Percentiles rank a stretch among this genome's conserved stretches.
Conservation (phyloP, 2,797 vertebrate genomes). For the Pseudochromis fuscus region DNA sequence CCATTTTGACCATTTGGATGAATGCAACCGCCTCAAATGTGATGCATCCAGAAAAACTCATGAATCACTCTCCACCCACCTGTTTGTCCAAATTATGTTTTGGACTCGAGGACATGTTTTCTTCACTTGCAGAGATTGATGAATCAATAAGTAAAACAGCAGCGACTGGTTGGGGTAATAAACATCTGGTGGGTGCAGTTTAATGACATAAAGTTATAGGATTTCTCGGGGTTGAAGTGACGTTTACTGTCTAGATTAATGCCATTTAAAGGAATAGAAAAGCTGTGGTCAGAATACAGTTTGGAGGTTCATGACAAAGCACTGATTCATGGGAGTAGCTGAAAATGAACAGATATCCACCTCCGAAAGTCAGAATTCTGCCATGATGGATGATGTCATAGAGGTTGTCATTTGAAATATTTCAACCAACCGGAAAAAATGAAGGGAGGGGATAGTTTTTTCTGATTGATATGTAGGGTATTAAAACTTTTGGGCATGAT, state of each 20-base stretch:
- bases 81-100: conserved; percentile 33
- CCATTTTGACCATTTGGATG: conserved; percentile 30
- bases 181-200: conserved; percentile 7
- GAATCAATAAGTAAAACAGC: background rate
- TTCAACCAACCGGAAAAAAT: too few species aligned
- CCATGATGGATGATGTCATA: too few species aligned
- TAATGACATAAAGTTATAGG: conserved; percentile 11
- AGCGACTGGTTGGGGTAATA: background rate
- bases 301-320: too few species aligned
- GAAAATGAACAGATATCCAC: too few species aligned
- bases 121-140: conserved; percentile 6
- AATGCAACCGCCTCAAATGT: background rate
- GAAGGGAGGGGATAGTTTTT: too few species aligned
- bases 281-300: too few species aligned
- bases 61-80: conserved; percentile 11
- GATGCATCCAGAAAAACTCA: conserved; percentile 1
- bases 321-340: too few species aligned
- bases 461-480: too few species aligned
- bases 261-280: too few species aligned
- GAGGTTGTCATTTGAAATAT: too few species aligned
- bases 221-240: background rate
- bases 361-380: too few species aligned
- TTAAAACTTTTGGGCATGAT: too few species aligned
- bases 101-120: conserved; percentile 5
- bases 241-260: background rate